phyloP scores from a whole-genome alignment of 2,113 vertebrate genomes.

The Onychostruthus taczanowskii region DNA sequence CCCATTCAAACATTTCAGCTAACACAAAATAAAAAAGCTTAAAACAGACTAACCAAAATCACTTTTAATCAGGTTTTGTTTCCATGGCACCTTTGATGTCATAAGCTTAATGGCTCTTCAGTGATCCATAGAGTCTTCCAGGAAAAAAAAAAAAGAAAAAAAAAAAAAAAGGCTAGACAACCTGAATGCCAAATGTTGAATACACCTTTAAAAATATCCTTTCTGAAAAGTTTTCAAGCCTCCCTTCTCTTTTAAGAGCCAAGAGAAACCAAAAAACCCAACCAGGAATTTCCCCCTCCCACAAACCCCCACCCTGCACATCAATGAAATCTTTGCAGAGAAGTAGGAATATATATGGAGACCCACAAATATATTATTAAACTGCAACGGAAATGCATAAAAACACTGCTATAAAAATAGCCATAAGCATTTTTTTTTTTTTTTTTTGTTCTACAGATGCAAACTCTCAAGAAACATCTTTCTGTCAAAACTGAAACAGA shows the following conservation, averaged over 20 bases:
- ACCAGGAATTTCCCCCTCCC: background rate
- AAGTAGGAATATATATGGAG: background rate
- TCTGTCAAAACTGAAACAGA: conserved; percentile 66
- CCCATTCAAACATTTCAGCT: conserved; percentile 17
- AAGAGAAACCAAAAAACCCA: background rate
- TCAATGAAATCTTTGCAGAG: background rate
- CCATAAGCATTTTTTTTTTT: background rate
- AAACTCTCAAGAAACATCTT: conserved; percentile 59
- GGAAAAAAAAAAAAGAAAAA: background rate
- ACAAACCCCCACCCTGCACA: background rate
- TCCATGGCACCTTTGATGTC: conserved; percentile 64
- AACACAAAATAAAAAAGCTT: background rate
- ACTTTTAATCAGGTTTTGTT: conserved; percentile 64
- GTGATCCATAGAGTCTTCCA: conserved; percentile 39
- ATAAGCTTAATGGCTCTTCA: conserved; percentile 43
- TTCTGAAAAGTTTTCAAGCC: background rate
- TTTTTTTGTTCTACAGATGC: conserved; percentile 56
- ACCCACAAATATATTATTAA: conserved; percentile 40
- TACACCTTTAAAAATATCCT: background rate
- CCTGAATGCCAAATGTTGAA: conserved; percentile 13
- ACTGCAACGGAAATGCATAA: conserved; percentile 35
- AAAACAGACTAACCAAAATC: conserved; percentile 49
- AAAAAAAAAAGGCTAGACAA: background rate
- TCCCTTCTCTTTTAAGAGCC: background rate
- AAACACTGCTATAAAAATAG: conserved; percentile 56